phyloP scores from a whole-genome alignment of 1,140 invertebrate species.

The Adoxophyes honmai region DNA sequence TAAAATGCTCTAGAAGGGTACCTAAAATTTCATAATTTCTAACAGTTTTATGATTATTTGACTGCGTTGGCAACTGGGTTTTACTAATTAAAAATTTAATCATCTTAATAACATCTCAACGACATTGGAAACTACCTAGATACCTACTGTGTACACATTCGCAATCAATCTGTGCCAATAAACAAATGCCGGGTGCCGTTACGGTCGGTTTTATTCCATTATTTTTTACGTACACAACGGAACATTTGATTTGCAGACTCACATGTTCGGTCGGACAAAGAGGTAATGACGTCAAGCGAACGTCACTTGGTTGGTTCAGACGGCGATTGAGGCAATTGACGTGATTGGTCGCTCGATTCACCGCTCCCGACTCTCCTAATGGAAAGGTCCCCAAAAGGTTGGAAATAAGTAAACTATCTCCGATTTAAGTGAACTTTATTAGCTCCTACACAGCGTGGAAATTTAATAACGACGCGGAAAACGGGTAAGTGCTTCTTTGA shows the following conservation, averaged over 20 bases:
- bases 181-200: too few species aligned
- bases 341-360: slow-evolving; percentile 54
- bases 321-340: slow-evolving; percentile 66
- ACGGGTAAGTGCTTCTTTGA: slow-evolving; percentile 1
- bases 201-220: slow-evolving; percentile 5
- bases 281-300: slow-evolving; percentile 57
- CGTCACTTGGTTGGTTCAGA: slow-evolving; percentile 44
- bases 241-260: slow-evolving; percentile 55
- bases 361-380: slow-evolving; percentile 25
- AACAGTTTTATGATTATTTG: too few species aligned
- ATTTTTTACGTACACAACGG: slow-evolving; percentile 25
- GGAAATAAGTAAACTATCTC: slow-evolving; percentile 8
- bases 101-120: too few species aligned
- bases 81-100: too few species aligned
- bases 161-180: too few species aligned
- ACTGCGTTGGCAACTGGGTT: too few species aligned
- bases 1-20: too few species aligned
- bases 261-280: slow-evolving; percentile 56
- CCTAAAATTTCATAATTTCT: too few species aligned
- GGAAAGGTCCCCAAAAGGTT: slow-evolving; percentile 16
- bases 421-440: neutral
- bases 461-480: slow-evolving; percentile 2
- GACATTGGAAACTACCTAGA: too few species aligned
- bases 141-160: too few species aligned
- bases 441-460: neutral